Evolutionary conservation across 2,113 vertebrate species (phyloP).

Genomic region (Lagenorhynchus albirostris): DNA sequence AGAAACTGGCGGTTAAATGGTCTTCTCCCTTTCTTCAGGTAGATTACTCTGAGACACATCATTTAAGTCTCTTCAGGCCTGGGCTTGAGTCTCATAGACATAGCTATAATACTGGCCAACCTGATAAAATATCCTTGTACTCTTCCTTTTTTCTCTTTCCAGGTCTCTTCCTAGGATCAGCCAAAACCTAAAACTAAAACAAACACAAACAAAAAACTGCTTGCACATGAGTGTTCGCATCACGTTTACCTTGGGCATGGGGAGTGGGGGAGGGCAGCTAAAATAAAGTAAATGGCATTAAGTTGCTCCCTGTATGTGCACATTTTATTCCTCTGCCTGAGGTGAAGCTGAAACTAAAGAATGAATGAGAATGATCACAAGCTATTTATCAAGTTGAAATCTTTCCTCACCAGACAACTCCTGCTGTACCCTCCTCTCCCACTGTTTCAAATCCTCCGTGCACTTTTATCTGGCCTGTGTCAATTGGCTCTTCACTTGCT

Average conservation of each 20-base stretch:
- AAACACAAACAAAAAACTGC: background rate
- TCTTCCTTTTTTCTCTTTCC: background rate
- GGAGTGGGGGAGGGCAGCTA: background rate
- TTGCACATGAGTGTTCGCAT: background rate
- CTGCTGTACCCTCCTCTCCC: background rate
- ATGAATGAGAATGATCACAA: background rate
- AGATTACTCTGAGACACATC: background rate
- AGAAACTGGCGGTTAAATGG: background rate
- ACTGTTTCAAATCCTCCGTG: background rate
- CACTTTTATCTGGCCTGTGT: background rate
- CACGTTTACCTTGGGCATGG: background rate
- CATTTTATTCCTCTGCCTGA: background rate
- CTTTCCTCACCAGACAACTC: background rate
- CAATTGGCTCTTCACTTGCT: background rate
- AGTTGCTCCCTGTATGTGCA: background rate
- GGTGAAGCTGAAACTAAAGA: background rate
- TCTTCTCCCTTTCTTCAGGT: background rate
- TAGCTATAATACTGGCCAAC: background rate
- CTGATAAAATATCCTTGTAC: background rate
- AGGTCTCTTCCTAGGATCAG: background rate
- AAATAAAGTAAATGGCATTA: background rate
- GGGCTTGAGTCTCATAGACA: background rate
- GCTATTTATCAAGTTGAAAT: background rate
- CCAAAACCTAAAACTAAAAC: background rate
- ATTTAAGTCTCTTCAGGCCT: background rate